phyloP scores from a whole-genome alignment of 1,140 invertebrate species.

The Physella acuta region DNA sequence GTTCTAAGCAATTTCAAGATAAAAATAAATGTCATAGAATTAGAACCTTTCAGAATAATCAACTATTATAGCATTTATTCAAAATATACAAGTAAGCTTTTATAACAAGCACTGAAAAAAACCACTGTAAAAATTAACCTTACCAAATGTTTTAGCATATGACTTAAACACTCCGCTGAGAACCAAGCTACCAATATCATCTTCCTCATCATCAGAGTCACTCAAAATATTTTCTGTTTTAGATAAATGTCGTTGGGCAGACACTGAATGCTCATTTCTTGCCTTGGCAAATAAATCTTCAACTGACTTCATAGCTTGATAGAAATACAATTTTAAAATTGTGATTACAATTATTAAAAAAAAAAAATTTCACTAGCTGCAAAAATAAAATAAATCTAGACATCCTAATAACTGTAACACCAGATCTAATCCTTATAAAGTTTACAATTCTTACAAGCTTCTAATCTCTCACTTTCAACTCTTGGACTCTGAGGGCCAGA shows the following conservation, averaged over 20 bases:
- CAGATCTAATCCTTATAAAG: background rate
- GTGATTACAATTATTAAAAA: background rate
- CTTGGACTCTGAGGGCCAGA: constrained; percentile 5
- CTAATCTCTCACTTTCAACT: constrained; percentile 6
- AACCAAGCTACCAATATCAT: constrained; percentile 46
- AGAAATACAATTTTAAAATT: background rate
- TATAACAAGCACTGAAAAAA: too few species aligned
- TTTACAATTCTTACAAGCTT: constrained; percentile 12
- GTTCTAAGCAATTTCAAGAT: background rate
- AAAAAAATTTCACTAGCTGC: background rate
- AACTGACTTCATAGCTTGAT: constrained; percentile 7
- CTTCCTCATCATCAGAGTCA: constrained; percentile 46
- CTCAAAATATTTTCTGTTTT: constrained; percentile 27
- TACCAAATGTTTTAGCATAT: constrained; percentile 44
- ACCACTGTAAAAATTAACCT: constrained; percentile 3
- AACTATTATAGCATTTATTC: too few species aligned
- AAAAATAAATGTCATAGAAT: background rate
- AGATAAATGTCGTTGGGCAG: constrained; percentile 43
- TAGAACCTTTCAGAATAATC: too few species aligned
- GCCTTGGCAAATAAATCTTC: constrained; percentile 47
- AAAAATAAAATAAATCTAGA: background rate
- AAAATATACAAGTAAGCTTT: too few species aligned
- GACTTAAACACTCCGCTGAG: constrained; percentile 46
- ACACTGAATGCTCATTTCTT: constrained; percentile 42
- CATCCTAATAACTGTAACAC: background rate